A percentile compares a stretch with the other conserved stretches of the same genome.
These are phyloP conservation scores for Magallana nippona DNA, from an alignment of 2,888 invertebrate genomes.

Conservation along the genomic window DNA sequence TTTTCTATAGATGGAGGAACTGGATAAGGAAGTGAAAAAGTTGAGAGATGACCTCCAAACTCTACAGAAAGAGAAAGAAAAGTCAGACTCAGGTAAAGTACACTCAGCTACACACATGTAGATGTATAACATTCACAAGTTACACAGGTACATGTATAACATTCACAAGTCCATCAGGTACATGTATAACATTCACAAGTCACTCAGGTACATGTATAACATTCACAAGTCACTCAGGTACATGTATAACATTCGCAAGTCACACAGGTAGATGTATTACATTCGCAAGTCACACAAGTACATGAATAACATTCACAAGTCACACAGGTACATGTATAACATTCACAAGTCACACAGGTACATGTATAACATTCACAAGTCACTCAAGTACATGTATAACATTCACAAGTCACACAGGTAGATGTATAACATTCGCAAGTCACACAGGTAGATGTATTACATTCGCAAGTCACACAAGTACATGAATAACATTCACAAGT, in stretches of 20 bases:
- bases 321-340: background rate
- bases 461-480: too few relatives aligned
- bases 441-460: too few relatives aligned
- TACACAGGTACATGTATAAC: background rate
- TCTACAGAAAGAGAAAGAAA: conserved; percentile 49
- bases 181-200: background rate
- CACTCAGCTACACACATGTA: background rate
- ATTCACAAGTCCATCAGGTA: background rate
- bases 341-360: background rate
- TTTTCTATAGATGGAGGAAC: conserved; percentile 47
- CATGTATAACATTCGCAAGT: background rate
- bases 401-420: conserved; percentile 7
- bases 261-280: background rate
- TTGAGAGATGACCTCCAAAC: conserved; percentile 47
- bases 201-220: background rate
- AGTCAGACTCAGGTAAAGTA: conserved; percentile 49
- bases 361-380: background rate
- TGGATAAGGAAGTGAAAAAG: conserved; percentile 45
- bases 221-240: background rate
- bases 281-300: background rate
- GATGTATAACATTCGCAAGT: too few relatives aligned
- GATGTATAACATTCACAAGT: too few relatives aligned
- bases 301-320: background rate
- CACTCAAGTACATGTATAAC: background rate
- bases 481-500: too few relatives aligned